Evolutionary conservation across 1,140 invertebrate species (phyloP).

Genomic region (Caenorhabditis elegans): WBcel235 BX284604.4:2684501-2685000

Average conservation of each 20-base stretch:
- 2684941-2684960: slow-evolving; percentile 1
- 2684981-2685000: neutral
- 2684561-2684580: too few relatives aligned
- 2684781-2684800: neutral
- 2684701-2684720: too few relatives aligned
- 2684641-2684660: too few relatives aligned
- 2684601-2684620: too few relatives aligned
- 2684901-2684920: neutral
- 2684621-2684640: too few relatives aligned
- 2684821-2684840: neutral
- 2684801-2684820: neutral
- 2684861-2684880: neutral
- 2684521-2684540: too few relatives aligned
- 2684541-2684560: too few relatives aligned
- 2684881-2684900: neutral
- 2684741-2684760: neutral
- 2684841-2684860: slow-evolving; percentile 26
- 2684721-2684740: too few relatives aligned
- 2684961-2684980: neutral
- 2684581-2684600: too few relatives aligned
- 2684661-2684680: too few relatives aligned
- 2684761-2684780: slow-evolving; percentile 11
- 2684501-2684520: too few relatives aligned
- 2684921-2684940: neutral
- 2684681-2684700: too few relatives aligned